These are phyloP conservation scores for Sebastes taczanowskii DNA, from an alignment of 2,797 vertebrate genomes.

Conservation along the genomic window DNA sequence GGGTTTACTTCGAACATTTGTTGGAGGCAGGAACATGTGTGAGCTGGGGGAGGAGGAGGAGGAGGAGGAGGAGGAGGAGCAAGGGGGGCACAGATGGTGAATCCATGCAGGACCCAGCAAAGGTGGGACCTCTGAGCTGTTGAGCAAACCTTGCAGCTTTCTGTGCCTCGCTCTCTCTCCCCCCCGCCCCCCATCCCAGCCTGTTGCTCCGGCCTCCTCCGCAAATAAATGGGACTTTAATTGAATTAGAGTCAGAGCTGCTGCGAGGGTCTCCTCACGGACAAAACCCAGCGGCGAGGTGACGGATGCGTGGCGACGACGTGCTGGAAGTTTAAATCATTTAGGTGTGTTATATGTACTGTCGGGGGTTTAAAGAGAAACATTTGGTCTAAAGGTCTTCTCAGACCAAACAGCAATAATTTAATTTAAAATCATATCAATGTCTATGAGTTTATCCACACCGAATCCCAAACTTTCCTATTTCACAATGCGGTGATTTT, in stretches of 20 bases:
- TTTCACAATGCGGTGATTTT: no score
- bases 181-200: conserved; percentile 67
- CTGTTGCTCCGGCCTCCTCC: conserved; percentile 93
- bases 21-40: conserved; percentile 85
- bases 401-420: no score
- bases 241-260: conserved; percentile 96
- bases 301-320: neutral
- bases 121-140: conserved; percentile 94
- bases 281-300: conserved; percentile 79
- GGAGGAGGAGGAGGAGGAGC: conserved; percentile 50
- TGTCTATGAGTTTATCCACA: no score
- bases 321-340: conserved; percentile 77
- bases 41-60: conserved; percentile 48
- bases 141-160: conserved; percentile 89
- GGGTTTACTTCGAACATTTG: conserved; percentile 89
- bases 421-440: no score
- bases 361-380: neutral
- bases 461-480: no score
- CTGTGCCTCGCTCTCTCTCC: conserved; percentile 25
- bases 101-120: conserved; percentile 92
- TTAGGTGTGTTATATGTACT: neutral
- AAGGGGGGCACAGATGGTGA: conserved; percentile 95
- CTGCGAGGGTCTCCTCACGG: conserved; percentile 87
- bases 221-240: conserved; percentile 99
- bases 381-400: neutral